Conservation (phyloP, 2,888 invertebrate species). For the Trissonchulus sp. region DNA sequence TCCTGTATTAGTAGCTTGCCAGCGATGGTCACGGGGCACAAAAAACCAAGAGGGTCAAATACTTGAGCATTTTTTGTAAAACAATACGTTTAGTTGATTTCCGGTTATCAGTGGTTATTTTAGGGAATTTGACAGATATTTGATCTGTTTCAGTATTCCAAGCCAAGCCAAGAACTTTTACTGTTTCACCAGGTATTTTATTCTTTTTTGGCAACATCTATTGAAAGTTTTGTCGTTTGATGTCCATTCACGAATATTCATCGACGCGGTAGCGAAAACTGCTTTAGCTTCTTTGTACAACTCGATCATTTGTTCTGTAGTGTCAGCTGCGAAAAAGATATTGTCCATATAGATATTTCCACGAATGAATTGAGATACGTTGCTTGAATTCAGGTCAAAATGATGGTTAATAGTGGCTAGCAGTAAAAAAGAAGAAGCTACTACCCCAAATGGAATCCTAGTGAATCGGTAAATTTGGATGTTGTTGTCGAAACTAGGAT, state of each 20-base stretch:
- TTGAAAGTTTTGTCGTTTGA: slow-evolving; percentile 5
- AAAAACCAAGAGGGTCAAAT: slow-evolving; percentile 6
- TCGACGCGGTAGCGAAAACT: not conserved
- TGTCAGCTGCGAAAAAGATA: not conserved
- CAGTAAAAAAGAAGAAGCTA: slow-evolving; percentile 35
- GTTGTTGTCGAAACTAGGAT: slow-evolving; percentile 33
- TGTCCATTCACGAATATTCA: slow-evolving; percentile 7
- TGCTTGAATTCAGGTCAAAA: not conserved
- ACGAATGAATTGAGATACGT: not conserved
- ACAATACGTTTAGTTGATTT: not conserved
- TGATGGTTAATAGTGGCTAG: slow-evolving; percentile 32
- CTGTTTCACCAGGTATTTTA: not conserved
- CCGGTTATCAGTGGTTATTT: no score
- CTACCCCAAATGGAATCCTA: slow-evolving; percentile 38
- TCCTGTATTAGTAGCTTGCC: not conserved
- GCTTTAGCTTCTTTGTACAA: not conserved
- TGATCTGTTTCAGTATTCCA: not conserved
- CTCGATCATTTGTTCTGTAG: not conserved
- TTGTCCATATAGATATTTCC: slow-evolving; percentile 10
- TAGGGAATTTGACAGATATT: not conserved
- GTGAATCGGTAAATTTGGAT: slow-evolving; percentile 35
- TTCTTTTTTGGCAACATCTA: not conserved
- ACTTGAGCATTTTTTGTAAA: not conserved
- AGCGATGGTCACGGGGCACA: not conserved
- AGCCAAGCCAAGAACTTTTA: not conserved